Conservation (phyloP, 23 tunicate species). For the Styela clava region DNA sequence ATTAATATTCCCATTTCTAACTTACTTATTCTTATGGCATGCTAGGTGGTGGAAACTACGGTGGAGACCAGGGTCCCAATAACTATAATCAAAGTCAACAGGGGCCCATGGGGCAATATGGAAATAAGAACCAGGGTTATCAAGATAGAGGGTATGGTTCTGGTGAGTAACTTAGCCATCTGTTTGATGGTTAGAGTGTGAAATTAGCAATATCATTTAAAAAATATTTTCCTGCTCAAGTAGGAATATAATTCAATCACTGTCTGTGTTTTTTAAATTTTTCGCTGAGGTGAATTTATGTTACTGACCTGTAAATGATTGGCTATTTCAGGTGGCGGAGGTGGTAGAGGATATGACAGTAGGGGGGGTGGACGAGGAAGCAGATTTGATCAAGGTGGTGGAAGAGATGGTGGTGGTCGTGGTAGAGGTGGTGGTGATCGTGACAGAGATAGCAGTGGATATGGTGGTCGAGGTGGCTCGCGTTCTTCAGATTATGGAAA, state of each 20-base stretch:
- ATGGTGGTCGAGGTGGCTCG: conserved; percentile 22
- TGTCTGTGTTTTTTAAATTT: no score
- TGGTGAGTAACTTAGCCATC: conserved; percentile 24
- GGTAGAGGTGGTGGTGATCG: conserved; percentile 13
- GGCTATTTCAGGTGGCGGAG: conserved; percentile 8
- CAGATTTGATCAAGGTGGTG: conserved; percentile 7
- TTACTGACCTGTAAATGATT: no score
- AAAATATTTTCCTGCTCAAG: no score
- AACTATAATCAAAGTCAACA: conserved; percentile 26
- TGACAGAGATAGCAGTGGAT: not conserved
- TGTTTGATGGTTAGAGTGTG: not conserved
- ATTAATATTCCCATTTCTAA: no score
- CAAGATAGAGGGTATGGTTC: conserved; percentile 17
- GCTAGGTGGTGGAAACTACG: conserved; percentile 13
- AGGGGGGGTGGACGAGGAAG: conserved; percentile 27
- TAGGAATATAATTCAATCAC: no score
- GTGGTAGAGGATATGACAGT: conserved; percentile 1
- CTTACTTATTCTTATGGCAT: not conserved
- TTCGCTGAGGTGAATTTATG: no score
- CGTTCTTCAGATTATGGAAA: conserved; percentile 1
- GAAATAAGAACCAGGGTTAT: conserved; percentile 15
- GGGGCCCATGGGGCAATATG: conserved; percentile 9
- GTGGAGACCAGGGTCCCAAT: not conserved
- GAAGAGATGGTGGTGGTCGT: conserved; percentile 10
- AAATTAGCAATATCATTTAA: not conserved